Percentiles rank a stretch among this genome's conserved stretches.
Evolutionary conservation across 1,140 invertebrate species (phyloP).

Genomic region (Scaptomyza pallida): DNA sequence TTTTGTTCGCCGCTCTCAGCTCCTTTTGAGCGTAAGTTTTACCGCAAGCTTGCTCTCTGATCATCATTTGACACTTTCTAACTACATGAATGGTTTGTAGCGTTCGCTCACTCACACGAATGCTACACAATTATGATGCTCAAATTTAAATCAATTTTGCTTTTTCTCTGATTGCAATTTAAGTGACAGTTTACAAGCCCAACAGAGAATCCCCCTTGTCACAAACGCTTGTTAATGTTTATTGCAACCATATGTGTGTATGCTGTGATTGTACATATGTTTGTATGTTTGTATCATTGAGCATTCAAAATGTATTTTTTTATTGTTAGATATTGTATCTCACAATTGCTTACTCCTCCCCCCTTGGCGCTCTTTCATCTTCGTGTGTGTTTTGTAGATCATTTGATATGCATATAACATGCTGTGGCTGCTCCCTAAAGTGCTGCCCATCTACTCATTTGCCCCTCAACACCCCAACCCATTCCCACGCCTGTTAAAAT

Average conservation of each 20-base stretch:
- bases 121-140: not conserved
- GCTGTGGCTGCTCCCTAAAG: not conserved
- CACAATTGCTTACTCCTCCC: not conserved
- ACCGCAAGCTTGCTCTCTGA: constrained; percentile 12
- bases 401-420: not conserved
- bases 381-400: not conserved
- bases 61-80: constrained; percentile 50
- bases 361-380: constrained; percentile 46
- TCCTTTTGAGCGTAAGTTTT: constrained; percentile 13
- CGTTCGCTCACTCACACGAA: not conserved
- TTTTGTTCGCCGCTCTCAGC: constrained; percentile 9
- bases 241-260: constrained; percentile 60
- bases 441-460: not conserved
- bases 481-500: constrained; percentile 37
- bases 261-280: not conserved
- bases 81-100: constrained; percentile 2
- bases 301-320: constrained; percentile 56
- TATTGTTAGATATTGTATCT: constrained; percentile 2
- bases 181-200: constrained; percentile 65
- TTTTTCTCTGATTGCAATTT: constrained; percentile 70
- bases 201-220: constrained; percentile 26
- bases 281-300: constrained; percentile 22
- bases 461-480: not conserved
- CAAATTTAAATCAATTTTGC: constrained; percentile 77
- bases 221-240: constrained; percentile 50